Conservation (phyloP, 2,113 vertebrate genomes). For the Acrocephalus kingi region DNA sequence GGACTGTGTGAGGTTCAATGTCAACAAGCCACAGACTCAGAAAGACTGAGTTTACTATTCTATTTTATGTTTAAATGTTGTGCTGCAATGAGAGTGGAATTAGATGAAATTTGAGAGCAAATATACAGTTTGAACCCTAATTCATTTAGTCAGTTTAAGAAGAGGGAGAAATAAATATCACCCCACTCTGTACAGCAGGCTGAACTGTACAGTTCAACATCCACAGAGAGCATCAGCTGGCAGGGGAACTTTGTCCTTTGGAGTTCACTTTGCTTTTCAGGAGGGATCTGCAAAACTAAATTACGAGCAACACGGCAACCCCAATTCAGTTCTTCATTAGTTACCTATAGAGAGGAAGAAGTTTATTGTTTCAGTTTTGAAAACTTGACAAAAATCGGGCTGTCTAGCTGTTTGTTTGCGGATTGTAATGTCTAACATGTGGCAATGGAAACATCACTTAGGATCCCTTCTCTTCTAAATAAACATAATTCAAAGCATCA, state of each 20-base stretch:
- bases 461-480: slow-evolving; percentile 23
- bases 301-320: not conserved
- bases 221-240: not conserved
- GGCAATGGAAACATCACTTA: not conserved
- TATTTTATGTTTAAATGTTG: slow-evolving; percentile 69
- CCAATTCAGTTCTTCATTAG: not conserved
- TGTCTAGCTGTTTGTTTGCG: not conserved
- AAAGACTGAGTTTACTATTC: slow-evolving; percentile 62
- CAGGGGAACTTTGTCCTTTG: not conserved
- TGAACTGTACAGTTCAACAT: not conserved
- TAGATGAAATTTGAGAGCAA: slow-evolving; percentile 61
- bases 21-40: slow-evolving; percentile 68
- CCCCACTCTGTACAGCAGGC: not conserved
- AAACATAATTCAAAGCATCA: not conserved
- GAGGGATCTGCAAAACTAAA: not conserved
- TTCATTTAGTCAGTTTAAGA: not conserved
- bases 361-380: not conserved
- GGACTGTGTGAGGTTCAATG: slow-evolving; percentile 70
- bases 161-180: not conserved
- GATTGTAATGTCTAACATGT: not conserved
- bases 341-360: not conserved
- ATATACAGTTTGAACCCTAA: slow-evolving; percentile 43
- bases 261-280: not conserved
- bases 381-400: not conserved
- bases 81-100: slow-evolving; percentile 47